Base-by-base conservation (phyloP, 2,888 invertebrate species). In the Acanthococcus lagerstroemiae region DNA sequence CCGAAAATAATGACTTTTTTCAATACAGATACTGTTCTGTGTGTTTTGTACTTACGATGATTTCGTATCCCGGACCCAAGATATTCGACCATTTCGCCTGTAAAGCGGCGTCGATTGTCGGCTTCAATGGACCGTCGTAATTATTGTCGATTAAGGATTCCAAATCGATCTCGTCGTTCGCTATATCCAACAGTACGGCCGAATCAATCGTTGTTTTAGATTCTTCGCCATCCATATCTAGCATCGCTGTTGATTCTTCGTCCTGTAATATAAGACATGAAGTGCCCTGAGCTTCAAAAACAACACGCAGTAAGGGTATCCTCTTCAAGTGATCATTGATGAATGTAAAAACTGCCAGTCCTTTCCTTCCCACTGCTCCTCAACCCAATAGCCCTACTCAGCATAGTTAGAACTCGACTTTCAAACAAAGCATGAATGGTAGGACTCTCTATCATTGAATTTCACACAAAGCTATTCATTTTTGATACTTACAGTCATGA, bases 41-140 rank as follows among this genome's bases (percentile, higher is more conserved):
- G n/a, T n/a, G n/a, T n/a, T n/a, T n/a, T n/a, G n/a, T 63, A 79
- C 83, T 78, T 75, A 90, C 87, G 75, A 95, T 84, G 75, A 95
- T 90, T 76, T 93, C 87, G 73, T 86, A 85, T 68, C 89, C 88
- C 61, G 84, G 81, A 3, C 82, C 82, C 69, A 95, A 82, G 71
- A 93, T 84, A 71, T 87, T 84, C 71, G 86, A 84, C 87, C 90
- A 90, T 75, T 90, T 90, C 67, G 85, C 82, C 74, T 83, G 83
- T 68, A 94, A 87, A 22, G 87, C 80, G 48, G 83, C 79, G 68
- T 84, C 83, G 67, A 84, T 85, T 44, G 87, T 85, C 71, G 90
- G 87, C 70, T 86, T 84, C 68, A 90, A 84, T n/a, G 84, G 79
- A 25, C 78, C 78, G 69, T 76, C 74, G 70, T 77, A 78, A 69